Evolutionary conservation across 2,113 vertebrate genomes (phyloP).

Genomic region (Microtus ochrogaster): DNA sequence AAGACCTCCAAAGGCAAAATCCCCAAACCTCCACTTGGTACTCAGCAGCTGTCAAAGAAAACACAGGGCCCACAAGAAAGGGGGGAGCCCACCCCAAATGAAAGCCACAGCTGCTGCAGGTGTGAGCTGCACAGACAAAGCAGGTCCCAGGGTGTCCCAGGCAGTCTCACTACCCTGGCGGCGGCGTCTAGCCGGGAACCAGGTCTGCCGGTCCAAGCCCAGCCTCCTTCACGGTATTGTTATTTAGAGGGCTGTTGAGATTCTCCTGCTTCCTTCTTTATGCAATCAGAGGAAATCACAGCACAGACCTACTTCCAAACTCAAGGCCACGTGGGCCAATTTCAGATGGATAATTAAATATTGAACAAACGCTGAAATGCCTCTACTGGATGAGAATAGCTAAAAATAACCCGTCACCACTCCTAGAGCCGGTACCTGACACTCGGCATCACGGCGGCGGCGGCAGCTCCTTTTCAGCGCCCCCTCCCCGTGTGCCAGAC

Average conservation of each 20-base stretch:
- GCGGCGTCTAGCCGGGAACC: background rate
- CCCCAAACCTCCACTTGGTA: background rate
- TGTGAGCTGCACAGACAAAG: background rate
- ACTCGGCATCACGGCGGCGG: background rate
- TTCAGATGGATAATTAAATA: constrained; percentile 85
- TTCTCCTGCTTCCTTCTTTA: constrained; percentile 75
- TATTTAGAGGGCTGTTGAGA: constrained; percentile 65
- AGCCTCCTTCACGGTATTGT: constrained; percentile 34
- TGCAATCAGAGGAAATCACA: constrained; percentile 78
- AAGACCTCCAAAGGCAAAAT: constrained; percentile 57
- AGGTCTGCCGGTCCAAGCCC: background rate
- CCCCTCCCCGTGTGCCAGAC: constrained; percentile 70
- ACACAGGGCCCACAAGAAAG: background rate
- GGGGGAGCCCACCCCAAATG: background rate
- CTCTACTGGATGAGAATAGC: constrained; percentile 72
- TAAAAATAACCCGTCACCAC: constrained; percentile 83
- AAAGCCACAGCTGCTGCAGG: background rate
- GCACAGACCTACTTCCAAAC: constrained; percentile 76
- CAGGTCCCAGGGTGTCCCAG: background rate
- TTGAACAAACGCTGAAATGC: constrained; percentile 81
- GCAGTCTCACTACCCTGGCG: background rate
- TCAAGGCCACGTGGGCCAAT: constrained; percentile 74
- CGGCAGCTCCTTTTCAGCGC: background rate
- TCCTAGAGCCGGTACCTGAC: background rate
- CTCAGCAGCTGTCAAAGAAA: constrained; percentile 69